Conservation (phyloP, 2,797 vertebrate genomes). For the Rhinophrynus dorsalis region DNA sequence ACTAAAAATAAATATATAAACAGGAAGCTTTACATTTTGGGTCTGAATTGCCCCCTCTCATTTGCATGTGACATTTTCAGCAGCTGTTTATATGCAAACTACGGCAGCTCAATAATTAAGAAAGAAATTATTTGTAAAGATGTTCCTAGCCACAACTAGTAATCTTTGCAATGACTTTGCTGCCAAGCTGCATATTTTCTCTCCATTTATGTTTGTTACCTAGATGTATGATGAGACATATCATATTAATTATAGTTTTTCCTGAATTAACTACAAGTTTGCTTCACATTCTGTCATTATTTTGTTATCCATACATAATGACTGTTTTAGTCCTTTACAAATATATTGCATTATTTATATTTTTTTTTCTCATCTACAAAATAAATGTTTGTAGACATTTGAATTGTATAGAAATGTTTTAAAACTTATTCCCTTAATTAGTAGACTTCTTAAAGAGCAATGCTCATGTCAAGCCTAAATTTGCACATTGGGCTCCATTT, state of each 20-base stretch:
- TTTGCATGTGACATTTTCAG: slow-evolving; percentile 78
- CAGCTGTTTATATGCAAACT: slow-evolving; percentile 78
- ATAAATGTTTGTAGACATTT: too few relatives aligned
- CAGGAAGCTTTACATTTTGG: slow-evolving; percentile 62
- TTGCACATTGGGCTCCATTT: too few relatives aligned
- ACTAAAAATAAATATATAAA: slow-evolving; percentile 51
- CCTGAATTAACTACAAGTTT: slow-evolving; percentile 25
- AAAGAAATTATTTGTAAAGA: slow-evolving; percentile 68
- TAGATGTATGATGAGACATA: slow-evolving; percentile 40
- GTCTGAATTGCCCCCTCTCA: slow-evolving; percentile 62
- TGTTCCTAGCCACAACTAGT: slow-evolving; percentile 54
- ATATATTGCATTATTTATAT: too few relatives aligned
- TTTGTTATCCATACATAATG: slow-evolving; percentile 11
- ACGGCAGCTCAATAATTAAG: slow-evolving; percentile 72
- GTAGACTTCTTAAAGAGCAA: too few relatives aligned
- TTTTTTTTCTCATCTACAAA: too few relatives aligned
- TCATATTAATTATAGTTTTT: slow-evolving; percentile 42
- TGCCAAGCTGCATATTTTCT: slow-evolving; percentile 52
- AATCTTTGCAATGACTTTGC: slow-evolving; percentile 51
- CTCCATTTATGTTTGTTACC: slow-evolving; percentile 54
- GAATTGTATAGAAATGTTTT: too few relatives aligned
- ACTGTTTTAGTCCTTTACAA: too few relatives aligned
- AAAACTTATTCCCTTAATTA: too few relatives aligned
- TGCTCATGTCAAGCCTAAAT: too few relatives aligned
- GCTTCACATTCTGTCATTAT: slow-evolving; percentile 12